These are phyloP conservation scores for Lepilemur septentrionalis DNA, from an alignment of 2,797 vertebrate species.

Conservation along the genomic window DNA sequence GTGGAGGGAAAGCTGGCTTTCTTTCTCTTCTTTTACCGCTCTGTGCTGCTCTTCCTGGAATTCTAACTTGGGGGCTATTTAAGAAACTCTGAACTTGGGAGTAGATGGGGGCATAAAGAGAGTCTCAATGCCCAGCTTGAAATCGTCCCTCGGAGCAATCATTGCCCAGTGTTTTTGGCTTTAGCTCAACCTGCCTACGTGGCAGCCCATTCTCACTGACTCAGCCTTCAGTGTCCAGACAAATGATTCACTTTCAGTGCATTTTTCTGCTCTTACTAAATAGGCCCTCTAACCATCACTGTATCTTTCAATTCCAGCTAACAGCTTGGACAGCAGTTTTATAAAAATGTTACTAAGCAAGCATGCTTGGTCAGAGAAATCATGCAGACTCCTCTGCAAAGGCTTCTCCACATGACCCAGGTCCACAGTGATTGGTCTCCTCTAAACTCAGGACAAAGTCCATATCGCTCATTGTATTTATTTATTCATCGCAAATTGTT, in stretches of 20 bases:
- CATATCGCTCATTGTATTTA: background rate
- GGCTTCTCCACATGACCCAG: background rate
- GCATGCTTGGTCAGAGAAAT: background rate
- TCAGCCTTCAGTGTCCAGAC: conserved; percentile 69
- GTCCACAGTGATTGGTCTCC: background rate
- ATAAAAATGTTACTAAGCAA: conserved; percentile 42
- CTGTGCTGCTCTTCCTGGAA: background rate
- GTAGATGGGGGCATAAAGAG: background rate
- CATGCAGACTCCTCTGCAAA: background rate
- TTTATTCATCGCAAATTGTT: background rate
- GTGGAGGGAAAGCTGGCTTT: background rate
- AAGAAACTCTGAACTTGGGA: background rate
- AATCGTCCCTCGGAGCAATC: conserved; percentile 2
- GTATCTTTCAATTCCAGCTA: conserved; percentile 71
- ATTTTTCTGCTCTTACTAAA: conserved; percentile 68
- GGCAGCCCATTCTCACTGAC: conserved; percentile 58
- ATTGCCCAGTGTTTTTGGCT: conserved; percentile 32
- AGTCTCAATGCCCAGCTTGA: background rate
- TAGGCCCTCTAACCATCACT: conserved; percentile 53
- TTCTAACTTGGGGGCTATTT: background rate
- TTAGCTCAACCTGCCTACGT: background rate
- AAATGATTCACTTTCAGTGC: conserved; percentile 61
- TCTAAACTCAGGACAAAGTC: background rate
- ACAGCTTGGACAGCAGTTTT: conserved; percentile 61
- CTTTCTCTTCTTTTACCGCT: background rate